A percentile compares a stretch with the other conserved stretches of the same genome.
Evolutionary conservation across 1,140 invertebrate genomes (phyloP).

Genomic region (Scaptomyza graminum): DNA sequence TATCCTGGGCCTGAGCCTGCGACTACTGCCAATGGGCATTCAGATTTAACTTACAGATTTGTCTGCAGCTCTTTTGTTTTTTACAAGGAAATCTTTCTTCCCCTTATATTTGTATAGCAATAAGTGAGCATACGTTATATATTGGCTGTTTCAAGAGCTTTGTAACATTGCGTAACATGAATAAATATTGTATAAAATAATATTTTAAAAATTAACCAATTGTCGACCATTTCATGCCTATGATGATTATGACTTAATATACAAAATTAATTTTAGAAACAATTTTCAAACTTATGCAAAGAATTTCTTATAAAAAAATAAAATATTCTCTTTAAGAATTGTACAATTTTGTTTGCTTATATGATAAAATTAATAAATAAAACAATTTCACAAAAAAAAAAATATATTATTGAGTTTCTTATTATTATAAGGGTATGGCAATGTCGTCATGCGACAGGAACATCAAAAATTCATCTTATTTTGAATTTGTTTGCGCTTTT

Average conservation of each 20-base stretch:
- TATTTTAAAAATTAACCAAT: too few relatives aligned
- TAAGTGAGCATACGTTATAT: background rate
- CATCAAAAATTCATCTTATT: background rate
- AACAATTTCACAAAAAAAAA: too few relatives aligned
- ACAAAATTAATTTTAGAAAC: too few relatives aligned
- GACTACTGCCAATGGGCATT: conserved; percentile 29
- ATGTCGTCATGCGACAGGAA: background rate
- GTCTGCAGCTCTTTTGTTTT: conserved; percentile 6
- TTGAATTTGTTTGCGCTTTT: conserved; percentile 36
- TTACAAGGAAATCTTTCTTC: conserved; percentile 12
- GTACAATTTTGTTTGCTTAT: too few relatives aligned
- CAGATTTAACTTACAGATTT: conserved; percentile 70
- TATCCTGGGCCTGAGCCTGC: conserved; percentile 8
- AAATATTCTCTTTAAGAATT: too few relatives aligned
- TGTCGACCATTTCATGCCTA: too few relatives aligned
- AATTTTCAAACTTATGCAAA: too few relatives aligned
- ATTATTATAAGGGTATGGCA: conserved; percentile 3
- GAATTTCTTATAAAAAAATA: too few relatives aligned
- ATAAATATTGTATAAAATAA: too few relatives aligned
- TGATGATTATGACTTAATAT: too few relatives aligned
- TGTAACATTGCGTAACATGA: background rate
- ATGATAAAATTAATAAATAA: too few relatives aligned
- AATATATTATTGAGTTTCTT: too few relatives aligned
- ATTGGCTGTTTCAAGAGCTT: background rate
- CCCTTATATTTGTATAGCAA: background rate